A percentile compares a stretch with the other conserved stretches of the same genome.
These are phyloP conservation scores for Oreochromis grahami DNA, from an alignment of 2,797 vertebrate genomes.

Conservation along the genomic window DNA sequence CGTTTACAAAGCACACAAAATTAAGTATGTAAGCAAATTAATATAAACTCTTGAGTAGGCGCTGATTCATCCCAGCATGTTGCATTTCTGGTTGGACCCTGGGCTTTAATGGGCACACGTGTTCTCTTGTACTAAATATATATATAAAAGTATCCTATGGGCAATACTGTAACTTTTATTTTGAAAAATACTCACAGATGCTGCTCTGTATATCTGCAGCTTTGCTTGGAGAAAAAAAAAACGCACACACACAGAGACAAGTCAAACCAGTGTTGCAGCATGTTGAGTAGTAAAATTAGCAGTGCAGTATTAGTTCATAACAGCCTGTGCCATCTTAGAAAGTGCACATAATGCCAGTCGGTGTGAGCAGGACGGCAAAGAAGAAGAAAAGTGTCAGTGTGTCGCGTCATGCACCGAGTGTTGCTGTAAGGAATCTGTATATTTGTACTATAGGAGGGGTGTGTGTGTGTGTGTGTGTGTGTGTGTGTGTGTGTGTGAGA, in stretches of 20 bases:
- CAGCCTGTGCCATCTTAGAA: constrained; percentile 29
- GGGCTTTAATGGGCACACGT: not conserved
- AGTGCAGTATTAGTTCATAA: constrained; percentile 25
- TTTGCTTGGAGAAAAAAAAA: not conserved
- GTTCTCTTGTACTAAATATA: not conserved
- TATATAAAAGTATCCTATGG: not conserved
- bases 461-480: not conserved
- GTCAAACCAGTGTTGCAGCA: not conserved
- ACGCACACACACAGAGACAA: fast-evolving
- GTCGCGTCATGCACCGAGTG: not conserved
- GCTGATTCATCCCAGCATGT: not conserved
- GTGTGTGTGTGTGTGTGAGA: fast-evolving
- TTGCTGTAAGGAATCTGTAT: constrained; percentile 33
- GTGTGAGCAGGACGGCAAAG: not conserved
- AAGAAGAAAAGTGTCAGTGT: not conserved
- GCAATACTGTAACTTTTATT: not conserved
- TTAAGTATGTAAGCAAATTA: not conserved
- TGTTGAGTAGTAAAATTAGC: not conserved
- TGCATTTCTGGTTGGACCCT: not conserved
- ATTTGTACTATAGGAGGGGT: constrained; percentile 56
- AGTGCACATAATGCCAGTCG: not conserved
- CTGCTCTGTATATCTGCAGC: constrained; percentile 12
- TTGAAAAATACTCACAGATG: not conserved
- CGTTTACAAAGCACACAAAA: not conserved
- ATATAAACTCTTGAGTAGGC: not conserved